phyloP scores from a whole-genome alignment of 2,113 vertebrate species.

The Pimephales promelas region DNA sequence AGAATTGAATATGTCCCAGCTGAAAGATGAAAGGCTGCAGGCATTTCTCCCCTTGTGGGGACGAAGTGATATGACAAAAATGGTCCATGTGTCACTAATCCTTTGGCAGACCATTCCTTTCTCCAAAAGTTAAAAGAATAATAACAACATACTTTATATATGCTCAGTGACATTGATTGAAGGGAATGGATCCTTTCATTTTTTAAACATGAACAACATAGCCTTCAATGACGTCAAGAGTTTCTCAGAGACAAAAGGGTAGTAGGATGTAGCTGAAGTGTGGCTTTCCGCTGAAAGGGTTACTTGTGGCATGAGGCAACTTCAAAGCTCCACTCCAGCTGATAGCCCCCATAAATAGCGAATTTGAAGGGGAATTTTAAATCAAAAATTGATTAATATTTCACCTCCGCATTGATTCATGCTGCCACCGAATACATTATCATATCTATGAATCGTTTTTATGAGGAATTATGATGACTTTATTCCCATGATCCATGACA shows the following conservation, averaged over 20 bases:
- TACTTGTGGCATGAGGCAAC: constrained; percentile 62
- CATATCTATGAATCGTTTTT: constrained; percentile 57
- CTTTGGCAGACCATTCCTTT: not conserved
- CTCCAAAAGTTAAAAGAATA: not conserved
- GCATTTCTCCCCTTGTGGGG: not conserved
- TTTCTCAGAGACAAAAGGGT: not conserved
- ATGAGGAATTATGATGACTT: constrained; percentile 52
- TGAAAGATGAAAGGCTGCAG: not conserved
- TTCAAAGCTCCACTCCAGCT: constrained; percentile 71
- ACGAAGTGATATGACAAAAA: constrained; percentile 1
- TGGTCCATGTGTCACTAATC: not conserved
- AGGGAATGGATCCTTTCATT: not conserved
- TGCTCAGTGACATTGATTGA: not conserved
- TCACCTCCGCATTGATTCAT: constrained; percentile 74
- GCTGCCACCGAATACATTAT: constrained; percentile 65
- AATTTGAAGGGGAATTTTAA: constrained; percentile 79
- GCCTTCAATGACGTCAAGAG: not conserved
- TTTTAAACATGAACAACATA: not conserved
- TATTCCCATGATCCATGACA: constrained; percentile 4
- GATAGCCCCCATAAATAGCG: constrained; percentile 69
- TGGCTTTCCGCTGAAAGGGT: constrained; percentile 57
- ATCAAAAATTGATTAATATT: constrained; percentile 78
- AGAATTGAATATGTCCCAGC: not conserved
- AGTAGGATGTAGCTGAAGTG: not conserved
- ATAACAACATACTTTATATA: not conserved